Conservation (phyloP, 2,888 invertebrate species). For the Ceraclea dissimilis region DNA sequence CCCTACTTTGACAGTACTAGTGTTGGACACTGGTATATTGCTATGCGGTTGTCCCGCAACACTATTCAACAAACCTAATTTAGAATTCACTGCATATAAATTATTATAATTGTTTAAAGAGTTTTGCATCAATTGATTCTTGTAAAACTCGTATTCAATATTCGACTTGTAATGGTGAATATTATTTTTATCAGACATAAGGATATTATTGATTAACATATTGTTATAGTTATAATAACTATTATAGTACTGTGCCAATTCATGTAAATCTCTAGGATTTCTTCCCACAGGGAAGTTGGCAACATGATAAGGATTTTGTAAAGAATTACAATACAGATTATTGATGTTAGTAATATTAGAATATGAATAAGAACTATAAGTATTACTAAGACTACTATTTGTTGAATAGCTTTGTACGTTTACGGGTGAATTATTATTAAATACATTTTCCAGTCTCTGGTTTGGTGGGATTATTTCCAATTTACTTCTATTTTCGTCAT, state of each 20-base stretch:
- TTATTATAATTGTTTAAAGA: conserved; percentile 16
- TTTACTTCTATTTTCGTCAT: conserved; percentile 9
- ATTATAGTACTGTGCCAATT: conserved; percentile 17
- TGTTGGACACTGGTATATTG: background rate
- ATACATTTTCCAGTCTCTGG: background rate
- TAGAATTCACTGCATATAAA: conserved; percentile 5
- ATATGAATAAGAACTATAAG: background rate
- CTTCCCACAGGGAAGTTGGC: conserved; percentile 11
- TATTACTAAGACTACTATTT: conserved; percentile 4
- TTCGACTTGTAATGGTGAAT: background rate
- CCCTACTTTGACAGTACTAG: background rate
- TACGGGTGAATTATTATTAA: background rate
- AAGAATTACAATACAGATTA: conserved; percentile 6
- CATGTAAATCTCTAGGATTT: conserved; percentile 12
- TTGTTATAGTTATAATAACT: conserved; percentile 14
- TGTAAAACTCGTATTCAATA: conserved; percentile 13
- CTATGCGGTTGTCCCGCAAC: background rate
- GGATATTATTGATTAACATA: conserved; percentile 15
- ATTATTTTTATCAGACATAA: conserved; percentile 4
- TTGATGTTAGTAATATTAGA: background rate
- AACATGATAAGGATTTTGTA: conserved; percentile 5
- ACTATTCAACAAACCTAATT: conserved; percentile 5
- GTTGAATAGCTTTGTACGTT: background rate
- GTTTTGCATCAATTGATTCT: conserved; percentile 10
- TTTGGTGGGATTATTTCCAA: background rate